These are phyloP conservation scores for Frieseomelitta varia DNA, from an alignment of 1,140 invertebrate species.

Conservation along the genomic window DNA sequence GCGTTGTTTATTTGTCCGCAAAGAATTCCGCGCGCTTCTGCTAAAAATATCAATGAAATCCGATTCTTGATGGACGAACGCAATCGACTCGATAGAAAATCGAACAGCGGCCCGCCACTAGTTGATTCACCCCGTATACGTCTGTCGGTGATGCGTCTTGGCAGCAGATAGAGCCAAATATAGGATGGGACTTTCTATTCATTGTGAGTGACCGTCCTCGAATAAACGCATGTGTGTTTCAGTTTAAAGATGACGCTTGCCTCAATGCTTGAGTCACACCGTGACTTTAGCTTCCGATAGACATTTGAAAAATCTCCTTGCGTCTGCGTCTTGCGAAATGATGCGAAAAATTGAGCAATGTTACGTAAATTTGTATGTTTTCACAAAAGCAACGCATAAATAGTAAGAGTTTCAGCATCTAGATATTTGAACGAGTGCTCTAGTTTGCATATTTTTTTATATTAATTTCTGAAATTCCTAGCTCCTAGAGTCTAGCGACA, in stretches of 20 bases:
- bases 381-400: too few species aligned
- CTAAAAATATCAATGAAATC: conserved; percentile 47
- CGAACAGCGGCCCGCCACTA: conserved; percentile 20
- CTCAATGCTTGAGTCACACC: conserved; percentile 3
- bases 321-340: neutral
- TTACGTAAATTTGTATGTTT: neutral
- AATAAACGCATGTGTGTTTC: neutral
- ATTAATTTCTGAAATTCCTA: too few species aligned
- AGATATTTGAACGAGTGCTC: too few species aligned
- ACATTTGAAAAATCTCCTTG: neutral
- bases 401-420: too few species aligned
- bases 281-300: too few species aligned
- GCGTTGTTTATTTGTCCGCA: neutral
- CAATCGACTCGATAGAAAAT: conserved; percentile 25
- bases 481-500: too few species aligned
- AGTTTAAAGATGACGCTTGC: neutral
- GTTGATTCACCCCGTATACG: conserved; percentile 33
- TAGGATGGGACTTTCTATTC: conserved; percentile 41
- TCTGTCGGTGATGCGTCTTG: conserved; percentile 34
- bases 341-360: neutral
- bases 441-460: too few species aligned
- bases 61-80: conserved; percentile 43
- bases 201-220: conserved; percentile 21
- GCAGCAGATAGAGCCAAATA: conserved; percentile 43
- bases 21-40: neutral